phyloP scores from a whole-genome alignment of 2,113 vertebrate genomes.

The Tragelaphus scriptus region DNA sequence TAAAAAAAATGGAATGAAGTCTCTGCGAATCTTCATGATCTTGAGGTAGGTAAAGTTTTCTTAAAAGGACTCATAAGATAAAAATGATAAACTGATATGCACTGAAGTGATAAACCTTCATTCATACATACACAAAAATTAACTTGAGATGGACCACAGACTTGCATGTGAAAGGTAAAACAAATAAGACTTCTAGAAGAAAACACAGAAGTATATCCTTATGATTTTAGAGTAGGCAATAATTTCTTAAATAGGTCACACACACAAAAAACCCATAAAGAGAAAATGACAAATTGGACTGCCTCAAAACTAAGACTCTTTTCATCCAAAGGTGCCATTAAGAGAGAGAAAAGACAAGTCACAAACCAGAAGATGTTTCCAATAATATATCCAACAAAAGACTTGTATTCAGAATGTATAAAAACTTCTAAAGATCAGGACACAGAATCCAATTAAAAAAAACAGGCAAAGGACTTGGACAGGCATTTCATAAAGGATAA shows the following conservation, averaged over 20 bases:
- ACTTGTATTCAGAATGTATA: neutral
- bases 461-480: neutral
- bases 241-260: neutral
- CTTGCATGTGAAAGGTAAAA: neutral
- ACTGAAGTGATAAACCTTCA: neutral
- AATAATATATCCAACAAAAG: neutral
- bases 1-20: neutral
- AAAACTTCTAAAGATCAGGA: neutral
- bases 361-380: neutral
- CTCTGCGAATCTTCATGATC: neutral
- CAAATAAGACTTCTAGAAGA: neutral
- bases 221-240: neutral
- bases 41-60: neutral
- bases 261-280: neutral
- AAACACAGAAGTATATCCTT: neutral
- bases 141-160: neutral
- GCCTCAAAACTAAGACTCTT: neutral
- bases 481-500: neutral
- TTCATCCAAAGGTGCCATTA: neutral
- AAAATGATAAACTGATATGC: neutral
- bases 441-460: neutral
- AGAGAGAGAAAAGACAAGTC: neutral
- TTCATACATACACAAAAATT: neutral
- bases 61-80: neutral
- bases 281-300: neutral